These are phyloP conservation scores for Calidris pugnax DNA, from an alignment of 2,113 vertebrate genomes.

Conservation along the genomic window DNA sequence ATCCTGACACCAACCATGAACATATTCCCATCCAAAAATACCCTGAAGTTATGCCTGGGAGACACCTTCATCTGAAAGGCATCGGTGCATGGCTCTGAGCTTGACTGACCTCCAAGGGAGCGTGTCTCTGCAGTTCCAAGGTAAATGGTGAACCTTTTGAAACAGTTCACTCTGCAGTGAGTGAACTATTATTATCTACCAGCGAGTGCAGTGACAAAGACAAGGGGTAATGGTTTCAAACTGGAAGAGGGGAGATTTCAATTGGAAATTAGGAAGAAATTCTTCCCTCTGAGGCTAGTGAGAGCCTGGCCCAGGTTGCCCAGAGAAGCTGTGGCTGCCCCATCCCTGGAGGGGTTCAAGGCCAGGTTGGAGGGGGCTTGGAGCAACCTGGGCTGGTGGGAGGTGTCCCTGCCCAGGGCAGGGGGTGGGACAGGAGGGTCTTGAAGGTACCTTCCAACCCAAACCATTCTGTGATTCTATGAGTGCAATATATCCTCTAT, in stretches of 20 bases:
- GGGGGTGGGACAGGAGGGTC: background rate
- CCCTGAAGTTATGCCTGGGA: too few species aligned
- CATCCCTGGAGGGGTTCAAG: background rate
- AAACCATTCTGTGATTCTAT: too few species aligned
- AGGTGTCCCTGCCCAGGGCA: background rate
- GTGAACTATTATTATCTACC: background rate
- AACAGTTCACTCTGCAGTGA: background rate
- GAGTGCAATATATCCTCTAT: too few species aligned
- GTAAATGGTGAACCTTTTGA: background rate
- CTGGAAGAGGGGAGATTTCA: background rate
- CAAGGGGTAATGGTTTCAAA: background rate
- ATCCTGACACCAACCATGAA: too few species aligned
- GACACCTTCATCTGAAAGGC: background rate
- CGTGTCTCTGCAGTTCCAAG: background rate
- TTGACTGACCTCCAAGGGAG: rapidly evolving
- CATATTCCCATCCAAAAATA: too few species aligned
- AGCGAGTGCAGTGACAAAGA: background rate
- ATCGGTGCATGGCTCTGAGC: rapidly evolving
- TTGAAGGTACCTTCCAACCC: background rate
- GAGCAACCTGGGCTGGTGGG: background rate
- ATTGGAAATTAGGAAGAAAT: background rate
- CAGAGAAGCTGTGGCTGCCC: background rate
- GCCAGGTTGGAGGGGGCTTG: background rate
- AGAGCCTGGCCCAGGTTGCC: background rate
- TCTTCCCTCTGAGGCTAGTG: background rate